phyloP scores from a whole-genome alignment of 2,797 vertebrate genomes.

The Danio jaintianensis region DNA sequence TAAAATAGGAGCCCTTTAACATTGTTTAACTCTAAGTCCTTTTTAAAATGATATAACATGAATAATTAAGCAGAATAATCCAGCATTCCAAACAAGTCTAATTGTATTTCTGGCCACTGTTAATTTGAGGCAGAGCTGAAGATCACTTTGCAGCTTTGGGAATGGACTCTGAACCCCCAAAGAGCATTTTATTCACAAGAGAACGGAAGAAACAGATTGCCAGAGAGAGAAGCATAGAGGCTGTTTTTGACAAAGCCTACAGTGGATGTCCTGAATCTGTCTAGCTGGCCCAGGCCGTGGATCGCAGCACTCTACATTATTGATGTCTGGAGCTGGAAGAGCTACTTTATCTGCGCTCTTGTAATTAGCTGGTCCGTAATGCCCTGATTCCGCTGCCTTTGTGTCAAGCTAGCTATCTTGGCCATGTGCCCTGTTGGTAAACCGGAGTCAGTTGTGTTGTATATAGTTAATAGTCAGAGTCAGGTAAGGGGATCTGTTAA shows the following conservation, averaged over 20 bases:
- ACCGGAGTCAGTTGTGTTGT: constrained; percentile 21
- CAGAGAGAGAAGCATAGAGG: background rate
- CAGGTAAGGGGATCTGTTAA: constrained; percentile 19
- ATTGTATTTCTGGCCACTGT: background rate
- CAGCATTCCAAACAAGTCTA: constrained; percentile 3
- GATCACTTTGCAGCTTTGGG: background rate
- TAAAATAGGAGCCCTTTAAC: background rate
- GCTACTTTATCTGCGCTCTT: constrained; percentile 55
- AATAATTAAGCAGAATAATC: constrained; percentile 21
- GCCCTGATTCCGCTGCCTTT: constrained; percentile 44
- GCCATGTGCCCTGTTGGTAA: constrained; percentile 44
- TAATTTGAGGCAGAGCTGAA: no score
- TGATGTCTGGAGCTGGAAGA: constrained; percentile 57
- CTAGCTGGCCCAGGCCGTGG: constrained; percentile 49
- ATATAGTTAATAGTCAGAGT: constrained; percentile 39
- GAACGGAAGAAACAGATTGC: background rate
- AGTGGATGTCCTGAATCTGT: constrained; percentile 59
- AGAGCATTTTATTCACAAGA: constrained; percentile 3
- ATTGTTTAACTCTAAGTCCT: background rate
- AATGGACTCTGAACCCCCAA: background rate
- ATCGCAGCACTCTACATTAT: constrained; percentile 60
- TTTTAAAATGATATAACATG: background rate
- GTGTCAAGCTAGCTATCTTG: constrained; percentile 47
- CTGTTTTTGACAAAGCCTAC: constrained; percentile 12
- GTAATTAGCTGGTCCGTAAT: constrained; percentile 54